Conservation (phyloP, 2,113 vertebrate species). For the Plestiodon gilberti region DNA sequence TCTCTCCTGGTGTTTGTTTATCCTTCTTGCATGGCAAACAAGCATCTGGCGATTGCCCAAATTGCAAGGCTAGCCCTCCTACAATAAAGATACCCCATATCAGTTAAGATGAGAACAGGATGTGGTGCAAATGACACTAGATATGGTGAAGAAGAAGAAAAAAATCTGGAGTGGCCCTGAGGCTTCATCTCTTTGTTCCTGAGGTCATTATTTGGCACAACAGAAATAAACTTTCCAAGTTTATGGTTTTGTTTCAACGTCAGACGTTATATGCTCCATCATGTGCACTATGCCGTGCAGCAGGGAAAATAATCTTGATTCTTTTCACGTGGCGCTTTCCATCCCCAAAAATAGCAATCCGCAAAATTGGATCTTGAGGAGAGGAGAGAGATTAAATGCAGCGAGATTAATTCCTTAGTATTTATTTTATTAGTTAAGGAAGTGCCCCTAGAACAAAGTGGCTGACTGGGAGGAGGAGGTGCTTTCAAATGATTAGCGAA, state of each 20-base stretch:
- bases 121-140: neutral
- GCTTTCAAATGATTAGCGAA: neutral
- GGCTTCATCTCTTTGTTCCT: neutral
- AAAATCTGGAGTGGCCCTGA: neutral
- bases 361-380: neutral
- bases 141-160: neutral
- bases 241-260: neutral
- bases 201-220: neutral
- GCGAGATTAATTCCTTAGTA: neutral
- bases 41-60: neutral
- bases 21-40: neutral
- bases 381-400: conserved; percentile 7
- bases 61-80: neutral
- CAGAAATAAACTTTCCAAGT: neutral
- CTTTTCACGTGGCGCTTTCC: neutral
- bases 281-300: neutral
- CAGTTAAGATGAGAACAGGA: neutral
- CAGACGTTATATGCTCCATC: neutral
- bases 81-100: neutral
- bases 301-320: neutral
- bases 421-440: conserved; percentile 15
- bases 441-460: conserved; percentile 5
- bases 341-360: conserved; percentile 17
- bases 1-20: neutral
- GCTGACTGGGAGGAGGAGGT: neutral